Evolutionary conservation across 2,113 vertebrate genomes (phyloP), one percentile per base, ranked within the genome.

Genomic region (Cyrtonyx montezumae): DNA sequence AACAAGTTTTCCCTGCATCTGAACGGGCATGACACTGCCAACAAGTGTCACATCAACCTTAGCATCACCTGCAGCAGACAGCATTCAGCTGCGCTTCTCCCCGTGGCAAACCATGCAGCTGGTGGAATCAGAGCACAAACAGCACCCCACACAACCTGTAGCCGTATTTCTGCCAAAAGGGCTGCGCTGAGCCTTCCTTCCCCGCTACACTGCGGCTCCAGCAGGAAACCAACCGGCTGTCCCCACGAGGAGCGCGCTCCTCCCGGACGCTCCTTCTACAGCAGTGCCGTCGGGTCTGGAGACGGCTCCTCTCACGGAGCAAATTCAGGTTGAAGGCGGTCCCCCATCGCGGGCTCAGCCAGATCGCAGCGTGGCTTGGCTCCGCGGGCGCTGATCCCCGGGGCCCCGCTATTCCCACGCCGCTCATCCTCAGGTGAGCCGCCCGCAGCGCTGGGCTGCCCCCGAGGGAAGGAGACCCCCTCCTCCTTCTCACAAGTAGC

Each of bases 161-260:
- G 11, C 25, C 3, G 1, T 2, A 5, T 8, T 61, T 48, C 46
- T 37, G 20, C 22, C 20, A 8, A 1, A 5, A 51, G 7, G 25
- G 13, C 46, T 1, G n/a, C 9, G 42, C 34, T 8, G 4, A 92
- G 30, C 28, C 36, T 13, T 28, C 28, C n/a, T 13, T 28, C 13
- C 22, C 8, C 28, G 11, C 22, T 19, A 12, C 0, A 4, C 46
- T 6, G 8, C 1, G 34, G 21, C 3, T 2, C 37, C 25, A 14
- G 15, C 32, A 18, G 15, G 0, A 32, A 19, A 11, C 17, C 10
- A 25, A n/a, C 11, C 4, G 13, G 2, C 34, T 13, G 3, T 11
- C 5, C 10, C 7, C 7, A 3, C 2, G 3, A 46, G 28, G 30
- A 56, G 53, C 53, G 10, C 2, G 53, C 53, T 56, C 30, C 53